phyloP scores from a whole-genome alignment of 2,113 vertebrate species.

The Oophaga pumilio region DNA sequence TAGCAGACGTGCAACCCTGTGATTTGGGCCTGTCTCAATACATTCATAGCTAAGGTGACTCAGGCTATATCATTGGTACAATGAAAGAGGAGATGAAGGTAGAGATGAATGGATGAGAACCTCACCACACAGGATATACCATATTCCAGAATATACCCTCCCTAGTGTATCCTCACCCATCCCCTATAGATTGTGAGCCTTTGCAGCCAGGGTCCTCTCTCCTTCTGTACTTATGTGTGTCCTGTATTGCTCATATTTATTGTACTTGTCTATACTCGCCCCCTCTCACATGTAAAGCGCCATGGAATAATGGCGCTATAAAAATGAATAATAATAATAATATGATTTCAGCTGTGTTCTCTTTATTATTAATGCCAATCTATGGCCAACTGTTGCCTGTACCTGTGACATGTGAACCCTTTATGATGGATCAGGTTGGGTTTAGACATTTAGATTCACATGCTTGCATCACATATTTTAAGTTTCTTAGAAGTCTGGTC shows the following conservation, averaged over 20 bases:
- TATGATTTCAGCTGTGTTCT: neutral
- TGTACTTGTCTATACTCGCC: no score
- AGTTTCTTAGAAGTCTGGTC: neutral
- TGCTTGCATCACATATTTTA: no score
- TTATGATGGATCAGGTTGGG: neutral
- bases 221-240: no score
- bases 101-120: neutral
- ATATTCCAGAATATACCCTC: no score
- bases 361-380: neutral
- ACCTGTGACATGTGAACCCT: neutral
- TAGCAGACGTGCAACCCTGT: neutral
- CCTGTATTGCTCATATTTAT: no score
- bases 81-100: neutral
- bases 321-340: no score
- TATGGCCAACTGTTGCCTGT: neutral
- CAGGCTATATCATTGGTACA: neutral
- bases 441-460: neutral
- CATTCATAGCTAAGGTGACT: neutral
- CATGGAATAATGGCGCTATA: no score
- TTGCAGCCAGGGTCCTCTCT: no score
- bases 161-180: no score
- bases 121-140: no score
- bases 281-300: no score
- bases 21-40: neutral
- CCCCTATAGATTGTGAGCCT: no score